phyloP scores from a whole-genome alignment of 2,113 vertebrate species.

The Brachirus orientalis region DNA sequence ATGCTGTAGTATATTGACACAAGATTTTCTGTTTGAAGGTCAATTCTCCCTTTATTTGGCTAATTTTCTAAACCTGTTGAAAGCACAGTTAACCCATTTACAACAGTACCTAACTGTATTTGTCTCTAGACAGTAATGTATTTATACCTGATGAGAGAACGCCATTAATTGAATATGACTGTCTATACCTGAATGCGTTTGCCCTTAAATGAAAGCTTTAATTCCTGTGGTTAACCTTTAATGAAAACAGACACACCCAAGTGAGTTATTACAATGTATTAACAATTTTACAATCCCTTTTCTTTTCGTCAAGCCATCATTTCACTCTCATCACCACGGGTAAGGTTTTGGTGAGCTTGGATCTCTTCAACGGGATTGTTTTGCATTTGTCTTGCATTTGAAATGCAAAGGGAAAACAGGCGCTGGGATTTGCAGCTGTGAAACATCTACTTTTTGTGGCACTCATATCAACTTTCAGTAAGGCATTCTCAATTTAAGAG shows the following conservation, averaged over 20 bases:
- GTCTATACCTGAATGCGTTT: slow-evolving; percentile 24
- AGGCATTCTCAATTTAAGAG: slow-evolving; percentile 44
- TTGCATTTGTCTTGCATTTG: slow-evolving; percentile 44
- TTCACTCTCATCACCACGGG: slow-evolving; percentile 45
- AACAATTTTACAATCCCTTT: slow-evolving; percentile 9
- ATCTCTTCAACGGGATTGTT: slow-evolving; percentile 44
- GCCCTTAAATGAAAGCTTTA: slow-evolving; percentile 24
- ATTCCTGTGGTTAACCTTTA: slow-evolving; percentile 34
- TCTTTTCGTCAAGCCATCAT: slow-evolving; percentile 10
- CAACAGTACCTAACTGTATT: slow-evolving; percentile 13
- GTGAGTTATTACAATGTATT: slow-evolving; percentile 26
- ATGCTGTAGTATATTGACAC: no score
- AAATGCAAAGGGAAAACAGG: slow-evolving; percentile 46
- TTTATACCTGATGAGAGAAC: slow-evolving; percentile 22
- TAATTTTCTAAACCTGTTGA: neutral
- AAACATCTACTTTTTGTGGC: slow-evolving; percentile 20
- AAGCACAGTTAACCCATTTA: slow-evolving; percentile 25
- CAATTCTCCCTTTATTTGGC: no score
- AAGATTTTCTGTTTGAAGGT: no score
- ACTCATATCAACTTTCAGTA: slow-evolving; percentile 58
- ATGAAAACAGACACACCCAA: slow-evolving; percentile 23
- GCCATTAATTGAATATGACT: slow-evolving; percentile 11
- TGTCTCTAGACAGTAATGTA: slow-evolving; percentile 25
- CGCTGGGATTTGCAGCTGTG: slow-evolving; percentile 10
- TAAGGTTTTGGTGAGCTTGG: slow-evolving; percentile 43